Conservation (phyloP, 2,888 invertebrate genomes). For the Cataglyphis livida region DNA sequence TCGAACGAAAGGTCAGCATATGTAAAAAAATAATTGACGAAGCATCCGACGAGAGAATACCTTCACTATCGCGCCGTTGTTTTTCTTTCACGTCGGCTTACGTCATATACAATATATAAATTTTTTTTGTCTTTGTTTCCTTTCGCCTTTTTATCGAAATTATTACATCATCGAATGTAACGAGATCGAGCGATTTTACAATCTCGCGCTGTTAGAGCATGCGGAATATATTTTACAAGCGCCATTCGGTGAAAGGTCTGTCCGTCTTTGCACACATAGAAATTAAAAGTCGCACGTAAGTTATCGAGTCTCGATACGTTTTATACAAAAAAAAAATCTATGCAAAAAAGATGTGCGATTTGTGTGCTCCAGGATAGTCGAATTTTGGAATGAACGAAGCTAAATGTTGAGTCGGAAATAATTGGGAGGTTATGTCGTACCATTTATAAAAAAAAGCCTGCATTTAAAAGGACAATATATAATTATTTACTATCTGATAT, state of each 20-base stretch:
- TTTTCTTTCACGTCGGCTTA: constrained; percentile 21
- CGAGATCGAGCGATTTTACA: constrained; percentile 17
- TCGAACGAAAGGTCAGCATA: constrained; percentile 52
- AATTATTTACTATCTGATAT: neutral
- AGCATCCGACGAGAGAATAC: neutral
- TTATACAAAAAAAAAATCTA: too few relatives aligned
- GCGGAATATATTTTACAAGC: constrained; percentile 28
- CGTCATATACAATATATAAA: neutral
- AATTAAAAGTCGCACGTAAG: constrained; percentile 43
- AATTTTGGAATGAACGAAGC: neutral
- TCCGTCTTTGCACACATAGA: constrained; percentile 48
- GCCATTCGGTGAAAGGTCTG: constrained; percentile 58
- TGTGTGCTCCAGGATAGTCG: constrained; percentile 17
- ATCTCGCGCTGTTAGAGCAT: constrained; percentile 7
- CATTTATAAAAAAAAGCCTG: neutral
- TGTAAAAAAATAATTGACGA: constrained; percentile 37
- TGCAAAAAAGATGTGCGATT: neutral
- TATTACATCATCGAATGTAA: constrained; percentile 18
- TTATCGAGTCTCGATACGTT: neutral
- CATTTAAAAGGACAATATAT: neutral
- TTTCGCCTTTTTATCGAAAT: constrained; percentile 30
- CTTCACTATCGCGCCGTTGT: neutral
- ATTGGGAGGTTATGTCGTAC: neutral
- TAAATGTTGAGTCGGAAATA: neutral
- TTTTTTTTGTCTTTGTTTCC: too few relatives aligned